phyloP scores from a whole-genome alignment of 2,797 vertebrate species.

The Bradypodion pumilum region DNA sequence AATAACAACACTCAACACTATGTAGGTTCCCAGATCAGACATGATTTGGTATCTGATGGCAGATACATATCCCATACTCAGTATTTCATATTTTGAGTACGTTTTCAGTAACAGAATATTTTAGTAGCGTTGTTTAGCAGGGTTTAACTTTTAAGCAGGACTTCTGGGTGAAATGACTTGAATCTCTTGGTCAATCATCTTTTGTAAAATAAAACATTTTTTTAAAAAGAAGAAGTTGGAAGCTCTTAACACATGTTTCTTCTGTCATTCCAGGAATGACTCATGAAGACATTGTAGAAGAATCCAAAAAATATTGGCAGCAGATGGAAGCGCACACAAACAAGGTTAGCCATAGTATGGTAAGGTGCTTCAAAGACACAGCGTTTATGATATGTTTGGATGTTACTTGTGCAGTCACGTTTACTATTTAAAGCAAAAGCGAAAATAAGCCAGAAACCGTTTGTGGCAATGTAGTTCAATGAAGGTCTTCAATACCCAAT shows the following conservation, averaged over 20 bases:
- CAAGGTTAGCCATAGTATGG: slow-evolving; percentile 80
- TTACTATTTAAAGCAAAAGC: too few relatives aligned
- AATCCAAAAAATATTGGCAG: slow-evolving; percentile 97
- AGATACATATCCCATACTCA: too few relatives aligned
- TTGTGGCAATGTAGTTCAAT: too few relatives aligned
- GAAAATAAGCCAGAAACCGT: too few relatives aligned
- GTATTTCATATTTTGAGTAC: background rate
- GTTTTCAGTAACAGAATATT: background rate
- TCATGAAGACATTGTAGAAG: slow-evolving; percentile 96
- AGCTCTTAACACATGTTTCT: slow-evolving; percentile 23
- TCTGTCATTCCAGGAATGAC: slow-evolving; percentile 85
- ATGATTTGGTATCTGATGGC: too few relatives aligned
- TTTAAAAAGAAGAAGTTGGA: background rate
- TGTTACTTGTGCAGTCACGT: background rate
- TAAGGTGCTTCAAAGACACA: slow-evolving; percentile 46
- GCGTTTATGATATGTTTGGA: background rate
- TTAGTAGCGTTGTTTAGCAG: background rate
- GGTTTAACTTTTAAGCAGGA: background rate
- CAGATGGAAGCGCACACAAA: slow-evolving; percentile 86
- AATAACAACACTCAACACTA: too few relatives aligned
- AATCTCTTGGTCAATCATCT: background rate
- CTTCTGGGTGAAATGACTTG: background rate
- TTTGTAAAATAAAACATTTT: background rate
- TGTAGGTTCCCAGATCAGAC: too few relatives aligned
- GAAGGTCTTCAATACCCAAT: too few relatives aligned